These are phyloP conservation scores for Scaptomyza cyrtandrae DNA, from an alignment of 2,888 invertebrate genomes.

Conservation along the genomic window DNA sequence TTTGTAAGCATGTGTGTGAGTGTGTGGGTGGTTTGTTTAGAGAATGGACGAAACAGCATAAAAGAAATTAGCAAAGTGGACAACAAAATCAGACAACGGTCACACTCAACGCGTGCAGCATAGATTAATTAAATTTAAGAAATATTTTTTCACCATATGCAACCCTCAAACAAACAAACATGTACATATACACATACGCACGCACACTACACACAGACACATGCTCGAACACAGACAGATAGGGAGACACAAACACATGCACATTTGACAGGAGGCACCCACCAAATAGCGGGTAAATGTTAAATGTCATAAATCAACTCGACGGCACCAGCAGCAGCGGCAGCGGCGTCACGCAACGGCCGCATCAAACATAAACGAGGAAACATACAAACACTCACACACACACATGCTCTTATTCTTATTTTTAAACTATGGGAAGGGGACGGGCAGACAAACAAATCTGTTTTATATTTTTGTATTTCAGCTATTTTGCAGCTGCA, in stretches of 20 bases:
- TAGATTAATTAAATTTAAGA: constrained; percentile 50
- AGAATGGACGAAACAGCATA: constrained; percentile 24
- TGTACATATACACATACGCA: constrained; percentile 13
- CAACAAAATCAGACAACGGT: constrained; percentile 19
- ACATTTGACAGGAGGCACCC: constrained; percentile 41
- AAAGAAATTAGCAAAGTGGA: constrained; percentile 60
- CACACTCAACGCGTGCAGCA: constrained; percentile 34
- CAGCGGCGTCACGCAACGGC: constrained; percentile 56
- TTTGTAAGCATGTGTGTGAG: constrained; percentile 24
- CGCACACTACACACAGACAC: background rate
- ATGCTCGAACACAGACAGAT: constrained; percentile 13
- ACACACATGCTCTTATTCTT: constrained; percentile 49
- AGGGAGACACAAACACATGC: constrained; percentile 22
- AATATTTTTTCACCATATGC: constrained; percentile 35
- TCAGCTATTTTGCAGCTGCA: constrained; percentile 28
- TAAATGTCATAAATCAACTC: constrained; percentile 76
- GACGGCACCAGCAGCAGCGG: constrained; percentile 13
- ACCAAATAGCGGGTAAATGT: constrained; percentile 64
- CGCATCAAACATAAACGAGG: constrained; percentile 68
- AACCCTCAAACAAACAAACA: constrained; percentile 41
- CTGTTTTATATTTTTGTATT: constrained; percentile 8
- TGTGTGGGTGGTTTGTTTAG: constrained; percentile 51
- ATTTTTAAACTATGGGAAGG: constrained; percentile 52
- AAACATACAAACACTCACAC: constrained; percentile 38
- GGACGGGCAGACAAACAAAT: constrained; percentile 39